These are phyloP conservation scores for Eleutherodactylus coqui DNA, from an alignment of 2,797 vertebrate genomes.

Conservation along the genomic window DNA sequence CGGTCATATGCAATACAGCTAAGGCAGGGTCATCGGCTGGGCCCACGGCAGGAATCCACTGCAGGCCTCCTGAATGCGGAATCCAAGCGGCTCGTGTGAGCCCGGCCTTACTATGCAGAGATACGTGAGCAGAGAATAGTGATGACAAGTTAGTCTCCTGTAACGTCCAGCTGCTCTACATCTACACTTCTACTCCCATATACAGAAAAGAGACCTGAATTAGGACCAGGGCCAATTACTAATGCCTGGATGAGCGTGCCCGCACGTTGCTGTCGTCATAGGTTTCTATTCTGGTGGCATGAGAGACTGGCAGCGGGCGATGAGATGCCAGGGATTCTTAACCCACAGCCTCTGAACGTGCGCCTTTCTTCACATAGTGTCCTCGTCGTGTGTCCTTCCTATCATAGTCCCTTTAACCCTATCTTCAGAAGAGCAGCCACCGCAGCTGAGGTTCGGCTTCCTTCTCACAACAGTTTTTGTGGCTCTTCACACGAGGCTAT, in stretches of 20 bases:
- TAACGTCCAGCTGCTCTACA: slow-evolving; percentile 33
- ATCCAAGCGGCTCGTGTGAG: no score
- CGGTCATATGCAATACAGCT: no score
- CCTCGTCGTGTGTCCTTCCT: slow-evolving; percentile 31
- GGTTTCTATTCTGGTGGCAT: slow-evolving; percentile 32
- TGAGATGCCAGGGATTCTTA: neutral
- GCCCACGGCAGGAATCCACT: no score
- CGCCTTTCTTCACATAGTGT: slow-evolving; percentile 41
- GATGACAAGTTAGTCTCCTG: slow-evolving; percentile 11
- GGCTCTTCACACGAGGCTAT: no score
- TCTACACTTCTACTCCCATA: slow-evolving; percentile 8
- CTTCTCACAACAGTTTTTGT: no score
- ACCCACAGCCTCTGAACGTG: slow-evolving; percentile 33
- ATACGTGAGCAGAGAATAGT: neutral
- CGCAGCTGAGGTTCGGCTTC: neutral
- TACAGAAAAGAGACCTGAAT: slow-evolving; percentile 20
- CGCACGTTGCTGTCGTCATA: slow-evolving; percentile 40
- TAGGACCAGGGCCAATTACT: neutral
- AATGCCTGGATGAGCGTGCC: slow-evolving; percentile 32
- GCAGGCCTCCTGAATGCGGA: no score
- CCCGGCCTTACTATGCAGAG: slow-evolving; percentile 10
- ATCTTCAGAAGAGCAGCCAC: no score
- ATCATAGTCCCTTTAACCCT: slow-evolving; percentile 33
- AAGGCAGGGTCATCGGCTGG: no score
- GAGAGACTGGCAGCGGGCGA: neutral